phyloP scores from a whole-genome alignment of 2,888 invertebrate genomes.

The Trissoscelio sp. region DNA sequence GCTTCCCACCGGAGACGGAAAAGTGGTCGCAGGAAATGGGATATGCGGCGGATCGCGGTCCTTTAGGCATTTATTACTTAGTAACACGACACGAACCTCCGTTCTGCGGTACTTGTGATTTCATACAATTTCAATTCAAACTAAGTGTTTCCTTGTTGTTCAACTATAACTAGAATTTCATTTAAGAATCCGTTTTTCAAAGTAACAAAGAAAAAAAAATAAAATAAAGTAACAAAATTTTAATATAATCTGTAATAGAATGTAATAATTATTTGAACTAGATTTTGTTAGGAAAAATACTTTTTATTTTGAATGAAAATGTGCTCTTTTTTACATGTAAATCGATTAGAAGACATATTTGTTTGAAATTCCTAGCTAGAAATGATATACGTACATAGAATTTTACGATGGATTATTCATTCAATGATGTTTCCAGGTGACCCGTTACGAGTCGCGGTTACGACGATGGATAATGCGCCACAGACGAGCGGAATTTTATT shows the following conservation, averaged over 20 bases:
- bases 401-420: conserved; percentile 56
- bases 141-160: too few species aligned
- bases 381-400: conserved; percentile 11
- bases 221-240: too few species aligned
- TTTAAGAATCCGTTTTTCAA: too few species aligned
- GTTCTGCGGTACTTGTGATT: conserved; percentile 84
- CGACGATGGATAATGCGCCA: conserved; percentile 82
- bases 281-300: too few species aligned
- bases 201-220: too few species aligned
- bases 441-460: conserved; percentile 84
- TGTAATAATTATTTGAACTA: too few species aligned
- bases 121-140: not conserved
- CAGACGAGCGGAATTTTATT: conserved; percentile 83
- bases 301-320: not conserved
- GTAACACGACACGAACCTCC: conserved; percentile 84
- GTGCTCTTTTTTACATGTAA: too few species aligned
- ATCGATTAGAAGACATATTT: too few species aligned
- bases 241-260: too few species aligned
- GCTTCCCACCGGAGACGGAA: conserved; percentile 84
- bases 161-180: too few species aligned
- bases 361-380: too few species aligned
- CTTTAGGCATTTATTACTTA: conserved; percentile 85
- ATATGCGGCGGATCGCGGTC: conserved; percentile 77
- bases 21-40: conserved; percentile 80
- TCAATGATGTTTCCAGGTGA: conserved; percentile 81